A percentile compares a stretch with the other conserved stretches of the same genome.
Conservation (phyloP, 2,888 invertebrate genomes). For the Glyphotaelius pellucidus region DNA sequence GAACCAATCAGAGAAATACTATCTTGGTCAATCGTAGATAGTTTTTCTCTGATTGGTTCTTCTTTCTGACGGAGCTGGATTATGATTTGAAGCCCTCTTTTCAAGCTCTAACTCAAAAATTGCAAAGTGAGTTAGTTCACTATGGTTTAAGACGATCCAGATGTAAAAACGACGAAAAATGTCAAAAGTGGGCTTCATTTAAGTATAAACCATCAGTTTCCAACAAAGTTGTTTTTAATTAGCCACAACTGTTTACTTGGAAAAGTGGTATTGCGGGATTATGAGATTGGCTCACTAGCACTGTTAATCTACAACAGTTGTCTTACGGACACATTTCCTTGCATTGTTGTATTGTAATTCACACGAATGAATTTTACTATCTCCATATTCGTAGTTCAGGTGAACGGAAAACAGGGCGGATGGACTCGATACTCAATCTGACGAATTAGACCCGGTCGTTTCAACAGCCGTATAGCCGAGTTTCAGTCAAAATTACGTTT, state of each 20-base stretch:
- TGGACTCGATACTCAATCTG: neutral
- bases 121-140: too few species aligned
- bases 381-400: constrained; percentile 16
- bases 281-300: constrained; percentile 19
- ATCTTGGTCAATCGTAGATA: too few species aligned
- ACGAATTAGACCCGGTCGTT: neutral
- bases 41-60: too few species aligned
- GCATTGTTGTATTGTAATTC: constrained; percentile 48
- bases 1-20: too few species aligned
- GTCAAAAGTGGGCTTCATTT: too few species aligned
- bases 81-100: too few species aligned
- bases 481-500: neutral
- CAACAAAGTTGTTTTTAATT: neutral
- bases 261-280: constrained; percentile 29
- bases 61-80: too few species aligned
- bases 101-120: too few species aligned
- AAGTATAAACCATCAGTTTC: neutral
- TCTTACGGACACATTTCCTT: constrained; percentile 46
- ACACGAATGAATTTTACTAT: constrained; percentile 33
- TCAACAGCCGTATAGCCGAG: neutral
- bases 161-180: too few species aligned
- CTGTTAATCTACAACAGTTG: constrained; percentile 21
- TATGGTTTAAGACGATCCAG: too few species aligned
- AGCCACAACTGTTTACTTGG: neutral
- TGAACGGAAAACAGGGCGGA: constrained; percentile 37